A percentile compares a stretch with the other conserved stretches of the same genome.
Conservation (phyloP, 2,888 invertebrate species). For the Andrena bicolor region DNA sequence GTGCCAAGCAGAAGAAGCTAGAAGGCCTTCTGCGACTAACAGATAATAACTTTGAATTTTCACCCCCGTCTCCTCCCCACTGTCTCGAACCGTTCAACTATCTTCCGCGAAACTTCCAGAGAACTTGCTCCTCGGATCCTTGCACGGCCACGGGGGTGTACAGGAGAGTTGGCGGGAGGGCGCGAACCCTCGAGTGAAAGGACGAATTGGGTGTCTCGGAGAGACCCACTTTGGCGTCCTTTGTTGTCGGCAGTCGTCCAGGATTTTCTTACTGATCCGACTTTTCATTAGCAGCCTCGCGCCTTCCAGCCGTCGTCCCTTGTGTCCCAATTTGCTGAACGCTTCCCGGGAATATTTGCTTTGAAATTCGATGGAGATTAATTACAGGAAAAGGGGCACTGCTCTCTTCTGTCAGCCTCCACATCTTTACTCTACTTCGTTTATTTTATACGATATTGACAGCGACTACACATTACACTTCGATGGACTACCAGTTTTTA, state of each 20-base stretch:
- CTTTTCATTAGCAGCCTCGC: constrained; percentile 45
- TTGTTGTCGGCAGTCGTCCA: constrained; percentile 51
- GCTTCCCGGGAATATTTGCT: constrained; percentile 17
- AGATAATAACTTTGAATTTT: constrained; percentile 78
- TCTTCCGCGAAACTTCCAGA: constrained; percentile 57
- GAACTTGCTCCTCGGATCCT: constrained; percentile 62
- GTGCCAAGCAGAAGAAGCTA: constrained; percentile 39
- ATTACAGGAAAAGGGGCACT: constrained; percentile 2
- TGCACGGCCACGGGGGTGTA: constrained; percentile 46
- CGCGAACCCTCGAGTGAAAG: constrained; percentile 43
- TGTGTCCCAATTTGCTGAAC: constrained; percentile 13
- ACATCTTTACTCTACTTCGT: too few species aligned
- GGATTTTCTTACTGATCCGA: constrained; percentile 42
- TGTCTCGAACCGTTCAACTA: constrained; percentile 46
- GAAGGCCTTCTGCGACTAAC: constrained; percentile 72
- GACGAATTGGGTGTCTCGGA: constrained; percentile 47
- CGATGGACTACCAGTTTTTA: constrained; percentile 23
- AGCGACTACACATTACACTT: not conserved
- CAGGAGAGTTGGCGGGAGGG: constrained; percentile 44
- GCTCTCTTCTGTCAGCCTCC: not conserved
- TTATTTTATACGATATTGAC: too few species aligned
- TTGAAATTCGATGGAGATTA: constrained; percentile 21
- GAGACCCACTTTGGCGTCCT: constrained; percentile 57
- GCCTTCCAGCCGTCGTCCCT: not conserved
- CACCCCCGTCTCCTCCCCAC: constrained; percentile 37